Percentiles rank a stretch among this genome's conserved stretches.
These are phyloP conservation scores for Hydriomena furcata DNA, from an alignment of 2,888 invertebrate species.

Conservation along the genomic window DNA sequence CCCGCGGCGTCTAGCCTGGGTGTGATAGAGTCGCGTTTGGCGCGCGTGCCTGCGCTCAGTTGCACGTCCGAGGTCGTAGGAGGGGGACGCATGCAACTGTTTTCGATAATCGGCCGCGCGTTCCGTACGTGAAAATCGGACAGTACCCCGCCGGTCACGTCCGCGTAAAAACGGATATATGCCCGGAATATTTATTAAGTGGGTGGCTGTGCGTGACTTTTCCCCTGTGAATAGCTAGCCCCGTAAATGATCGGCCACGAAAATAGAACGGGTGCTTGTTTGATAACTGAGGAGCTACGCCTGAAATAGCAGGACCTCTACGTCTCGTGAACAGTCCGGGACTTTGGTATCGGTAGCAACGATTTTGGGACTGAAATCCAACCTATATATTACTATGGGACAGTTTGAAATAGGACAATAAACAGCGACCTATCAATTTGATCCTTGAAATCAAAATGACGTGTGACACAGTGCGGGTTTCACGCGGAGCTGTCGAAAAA, in stretches of 20 bases:
- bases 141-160: constrained; percentile 80
- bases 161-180: constrained; percentile 84
- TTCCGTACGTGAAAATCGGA: constrained; percentile 83
- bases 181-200: constrained; percentile 86
- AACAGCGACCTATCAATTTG: constrained; percentile 46
- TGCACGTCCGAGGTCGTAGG: constrained; percentile 79
- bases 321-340: constrained; percentile 24
- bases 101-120: constrained; percentile 83
- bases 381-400: constrained; percentile 1
- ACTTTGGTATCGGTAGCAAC: constrained; percentile 15
- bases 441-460: constrained; percentile 50
- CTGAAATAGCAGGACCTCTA: constrained; percentile 38
- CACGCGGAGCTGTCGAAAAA: constrained; percentile 44
- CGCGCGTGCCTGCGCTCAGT: constrained; percentile 80
- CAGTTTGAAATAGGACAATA: constrained; percentile 14
- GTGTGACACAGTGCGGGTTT: constrained; percentile 51
- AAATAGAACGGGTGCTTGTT: constrained; percentile 73
- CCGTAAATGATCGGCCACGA: constrained; percentile 71
- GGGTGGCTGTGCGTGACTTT: constrained; percentile 83
- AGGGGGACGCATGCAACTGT: constrained; percentile 83
- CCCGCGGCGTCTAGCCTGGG: constrained; percentile 65
- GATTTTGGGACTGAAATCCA: constrained; percentile 18
- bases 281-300: constrained; percentile 68
- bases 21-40: constrained; percentile 80
- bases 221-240: constrained; percentile 77